Evolutionary conservation across 2,888 invertebrate genomes (phyloP), one percentile per base, ranked within the genome.

Genomic region (Polyploca ridens): DNA sequence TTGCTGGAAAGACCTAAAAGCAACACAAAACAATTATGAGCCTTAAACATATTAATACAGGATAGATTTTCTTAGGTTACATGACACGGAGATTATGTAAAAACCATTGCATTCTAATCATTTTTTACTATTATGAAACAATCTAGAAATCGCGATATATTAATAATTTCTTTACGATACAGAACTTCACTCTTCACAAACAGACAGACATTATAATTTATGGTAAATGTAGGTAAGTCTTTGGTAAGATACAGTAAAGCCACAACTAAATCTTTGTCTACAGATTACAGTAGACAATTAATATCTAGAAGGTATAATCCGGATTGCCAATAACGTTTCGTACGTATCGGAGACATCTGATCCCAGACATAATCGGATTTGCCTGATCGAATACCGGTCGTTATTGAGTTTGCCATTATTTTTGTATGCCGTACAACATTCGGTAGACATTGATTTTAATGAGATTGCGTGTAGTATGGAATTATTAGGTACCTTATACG

Each of bases 361-460:
- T 93, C 91, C 87, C 84, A 70, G 78, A 65, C 72, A 81, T 93
- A 93, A 93, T 93, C 93, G 84, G 93, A 93, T 93, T 93, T 87
- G 83, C 73, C 88, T 89, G 90, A 91, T 93, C 91, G 92, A 91
- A 87, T 87, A 84, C 87, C 78, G 84, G 77, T 68, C 77, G 71
- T 90, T 93, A 92, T 93, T 90, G 83, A 83, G 85, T 92, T 91
- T 88, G 84, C 88, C 86, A 86, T 89, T 90, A 89, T 89, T 90
- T 88, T 83, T 82, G 78, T 86, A 81, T 83, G 77, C 73, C 82
- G 77, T 77, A 83, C 83, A 82, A 84, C 85, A 77, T 77, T 69
- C 75, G 66, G 66, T 73, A 78, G 83, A 92, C 91, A 90, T 93
- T 92, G 93, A 93, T 92, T 93, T 92, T 91, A 90, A 90, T 92